phyloP scores from a whole-genome alignment of 2,888 invertebrate species.

The Tiliacea citrago region DNA sequence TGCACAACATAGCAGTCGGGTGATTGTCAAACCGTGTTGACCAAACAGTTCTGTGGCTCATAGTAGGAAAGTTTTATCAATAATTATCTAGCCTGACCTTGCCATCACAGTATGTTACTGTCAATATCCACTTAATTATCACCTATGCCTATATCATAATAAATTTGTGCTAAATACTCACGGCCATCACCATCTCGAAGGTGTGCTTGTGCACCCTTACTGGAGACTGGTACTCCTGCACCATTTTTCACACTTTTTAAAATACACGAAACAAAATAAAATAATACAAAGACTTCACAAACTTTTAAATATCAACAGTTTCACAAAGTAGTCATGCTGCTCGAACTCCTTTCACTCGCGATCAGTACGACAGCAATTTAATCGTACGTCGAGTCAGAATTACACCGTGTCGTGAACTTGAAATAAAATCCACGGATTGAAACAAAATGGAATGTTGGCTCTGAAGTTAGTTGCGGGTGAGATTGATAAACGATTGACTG shows the following conservation, averaged over 20 bases:
- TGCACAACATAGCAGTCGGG: conserved; percentile 49
- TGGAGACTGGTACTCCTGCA: conserved; percentile 98
- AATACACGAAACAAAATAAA: conserved; percentile 75
- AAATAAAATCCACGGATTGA: conserved; percentile 73
- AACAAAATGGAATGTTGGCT: conserved; percentile 79
- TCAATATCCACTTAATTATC: conserved; percentile 41
- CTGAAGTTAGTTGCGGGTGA: conserved; percentile 74
- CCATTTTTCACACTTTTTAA: conserved; percentile 92
- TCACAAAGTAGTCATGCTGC: conserved; percentile 84
- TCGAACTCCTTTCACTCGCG: conserved; percentile 80
- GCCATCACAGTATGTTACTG: conserved; percentile 32
- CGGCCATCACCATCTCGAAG: conserved; percentile 99
- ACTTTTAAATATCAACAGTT: conserved; percentile 71
- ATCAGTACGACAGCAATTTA: conserved; percentile 79
- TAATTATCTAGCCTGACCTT: conserved; percentile 63
- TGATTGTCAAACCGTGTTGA: conserved; percentile 53
- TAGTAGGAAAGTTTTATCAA: conserved; percentile 50
- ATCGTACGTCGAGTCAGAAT: conserved; percentile 74
- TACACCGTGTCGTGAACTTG: conserved; percentile 79
- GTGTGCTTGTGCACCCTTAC: conserved; percentile 98
- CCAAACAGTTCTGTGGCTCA: conserved; percentile 29
- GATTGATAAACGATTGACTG: conserved; percentile 63
- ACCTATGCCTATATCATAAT: conserved; percentile 25
- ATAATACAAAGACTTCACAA: conserved; percentile 78
- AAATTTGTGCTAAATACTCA: conserved; percentile 88